Evolutionary conservation across 2,888 invertebrate species (phyloP).

Genomic region (Cartodere bifasciata): DNA sequence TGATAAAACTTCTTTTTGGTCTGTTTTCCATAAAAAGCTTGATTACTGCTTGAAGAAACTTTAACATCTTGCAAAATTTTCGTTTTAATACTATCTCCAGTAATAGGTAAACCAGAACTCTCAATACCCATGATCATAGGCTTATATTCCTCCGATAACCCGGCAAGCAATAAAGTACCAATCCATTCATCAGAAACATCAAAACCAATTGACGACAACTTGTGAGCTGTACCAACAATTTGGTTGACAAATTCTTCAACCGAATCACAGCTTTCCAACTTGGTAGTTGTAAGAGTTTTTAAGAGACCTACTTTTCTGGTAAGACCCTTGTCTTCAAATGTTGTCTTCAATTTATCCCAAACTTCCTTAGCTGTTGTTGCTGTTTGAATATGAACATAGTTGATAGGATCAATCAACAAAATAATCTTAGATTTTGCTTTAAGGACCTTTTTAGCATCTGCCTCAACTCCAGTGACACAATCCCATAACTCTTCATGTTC

Average conservation of each 20-base stretch:
- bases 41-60: no score
- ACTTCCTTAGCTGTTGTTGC: conserved; percentile 16
- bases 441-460: conserved; percentile 11
- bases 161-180: conserved; percentile 20
- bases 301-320: conserved; percentile 20
- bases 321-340: conserved; percentile 21
- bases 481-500: conserved; percentile 13
- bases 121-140: conserved; percentile 21
- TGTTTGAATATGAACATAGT: conserved; percentile 18
- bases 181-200: conserved; percentile 20
- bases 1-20: no score
- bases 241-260: conserved; percentile 22
- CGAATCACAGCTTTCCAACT: conserved; percentile 19
- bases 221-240: conserved; percentile 19
- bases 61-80: no score
- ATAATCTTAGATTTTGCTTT: conserved; percentile 20
- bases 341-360: conserved; percentile 18
- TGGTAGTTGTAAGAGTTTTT: conserved; percentile 17
- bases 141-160: conserved; percentile 16
- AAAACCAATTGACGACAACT: conserved; percentile 20
- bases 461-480: conserved; percentile 8
- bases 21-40: no score
- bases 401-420: conserved; percentile 17
- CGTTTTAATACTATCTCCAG: conserved; percentile 21
- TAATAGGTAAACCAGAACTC: conserved; percentile 18